Evolutionary conservation across 1,140 invertebrate genomes (phyloP).

Genomic region (Aphidius gifuensis): DNA sequence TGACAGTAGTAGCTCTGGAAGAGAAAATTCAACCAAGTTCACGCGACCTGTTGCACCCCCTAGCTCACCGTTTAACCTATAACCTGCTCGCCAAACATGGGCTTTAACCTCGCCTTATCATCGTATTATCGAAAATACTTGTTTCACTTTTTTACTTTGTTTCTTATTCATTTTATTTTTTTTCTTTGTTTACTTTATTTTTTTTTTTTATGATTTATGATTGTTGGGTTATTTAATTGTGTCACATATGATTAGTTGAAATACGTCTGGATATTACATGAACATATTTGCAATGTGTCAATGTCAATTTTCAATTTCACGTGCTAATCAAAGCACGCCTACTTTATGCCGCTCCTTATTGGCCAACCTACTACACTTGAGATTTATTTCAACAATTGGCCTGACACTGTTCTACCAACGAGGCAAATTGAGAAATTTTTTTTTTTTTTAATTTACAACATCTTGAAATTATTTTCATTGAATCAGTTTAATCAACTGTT

Average conservation of each 20-base stretch:
- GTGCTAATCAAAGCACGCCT: slow-evolving; percentile 34
- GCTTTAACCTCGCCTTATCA: slow-evolving; percentile 55
- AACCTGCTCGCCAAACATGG: slow-evolving; percentile 55
- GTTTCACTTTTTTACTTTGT: no score
- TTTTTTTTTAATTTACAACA: no score
- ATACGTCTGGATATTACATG: no score
- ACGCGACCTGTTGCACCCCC: slow-evolving; percentile 57
- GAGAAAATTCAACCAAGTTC: slow-evolving; percentile 56
- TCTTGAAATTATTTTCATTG: no score
- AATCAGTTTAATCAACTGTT: no score
- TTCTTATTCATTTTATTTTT: slow-evolving; percentile 5
- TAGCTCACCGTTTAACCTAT: slow-evolving; percentile 57
- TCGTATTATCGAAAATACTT: slow-evolving; percentile 51
- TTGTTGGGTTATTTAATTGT: no score
- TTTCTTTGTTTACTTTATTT: not conserved
- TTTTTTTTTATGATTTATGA: no score
- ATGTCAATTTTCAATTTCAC: no score
- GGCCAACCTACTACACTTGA: slow-evolving; percentile 39
- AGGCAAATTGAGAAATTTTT: slow-evolving; percentile 18
- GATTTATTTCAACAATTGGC: slow-evolving; percentile 49
- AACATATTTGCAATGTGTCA: no score
- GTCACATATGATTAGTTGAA: no score
- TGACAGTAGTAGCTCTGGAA: slow-evolving; percentile 48
- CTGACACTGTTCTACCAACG: slow-evolving; percentile 41
- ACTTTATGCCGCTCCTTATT: slow-evolving; percentile 49